Evolutionary conservation across 2,797 vertebrate species (phyloP).

Genomic region (Epinephelus awoara): DNA sequence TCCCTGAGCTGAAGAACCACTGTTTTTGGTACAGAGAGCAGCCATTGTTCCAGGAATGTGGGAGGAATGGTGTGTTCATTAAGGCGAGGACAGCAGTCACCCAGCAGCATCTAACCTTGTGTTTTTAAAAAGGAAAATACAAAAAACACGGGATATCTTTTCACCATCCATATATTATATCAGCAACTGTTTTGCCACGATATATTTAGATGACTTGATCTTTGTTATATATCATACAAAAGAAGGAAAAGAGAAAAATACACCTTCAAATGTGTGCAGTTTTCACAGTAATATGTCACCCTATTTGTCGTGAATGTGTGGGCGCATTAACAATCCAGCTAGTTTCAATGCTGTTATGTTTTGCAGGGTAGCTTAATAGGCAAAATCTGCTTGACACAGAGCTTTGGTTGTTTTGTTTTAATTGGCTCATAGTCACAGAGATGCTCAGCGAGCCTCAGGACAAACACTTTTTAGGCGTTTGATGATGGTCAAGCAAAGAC

Average conservation of each 20-base stretch:
- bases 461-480: neutral
- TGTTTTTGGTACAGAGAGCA: constrained; percentile 52
- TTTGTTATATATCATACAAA: neutral
- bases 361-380: neutral
- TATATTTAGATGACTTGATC: neutral
- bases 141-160: neutral
- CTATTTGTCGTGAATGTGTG: neutral
- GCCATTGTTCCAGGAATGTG: constrained; percentile 71
- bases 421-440: neutral
- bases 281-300: constrained; percentile 23
- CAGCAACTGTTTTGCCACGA: neutral
- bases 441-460: neutral
- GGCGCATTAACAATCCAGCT: neutral
- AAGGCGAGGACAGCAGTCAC: constrained; percentile 15
- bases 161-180: neutral
- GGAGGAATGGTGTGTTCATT: constrained; percentile 54
- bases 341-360: neutral
- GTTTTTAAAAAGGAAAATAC: neutral
- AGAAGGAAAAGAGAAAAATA: neutral
- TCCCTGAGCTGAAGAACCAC: constrained; percentile 48
- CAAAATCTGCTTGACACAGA: neutral
- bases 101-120: neutral
- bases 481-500: too few relatives aligned
- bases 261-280: neutral
- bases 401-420: constrained; percentile 4